These are phyloP conservation scores for Poicephalus meyeri DNA, from an alignment of 2,113 vertebrate species.

Conservation along the genomic window DNA sequence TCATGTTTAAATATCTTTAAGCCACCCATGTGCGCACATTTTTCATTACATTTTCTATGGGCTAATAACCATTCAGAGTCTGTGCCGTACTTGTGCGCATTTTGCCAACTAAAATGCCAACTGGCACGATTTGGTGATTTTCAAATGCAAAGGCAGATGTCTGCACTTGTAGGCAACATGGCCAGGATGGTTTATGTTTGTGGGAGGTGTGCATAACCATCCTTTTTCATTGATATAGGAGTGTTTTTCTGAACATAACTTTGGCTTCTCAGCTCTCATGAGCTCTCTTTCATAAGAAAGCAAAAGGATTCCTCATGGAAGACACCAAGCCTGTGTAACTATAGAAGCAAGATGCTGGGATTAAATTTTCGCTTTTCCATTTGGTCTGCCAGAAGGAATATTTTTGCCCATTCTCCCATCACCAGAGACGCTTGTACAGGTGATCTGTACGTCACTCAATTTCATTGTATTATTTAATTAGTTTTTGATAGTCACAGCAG, in stretches of 20 bases:
- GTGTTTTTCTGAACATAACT: neutral
- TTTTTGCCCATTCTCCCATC: neutral
- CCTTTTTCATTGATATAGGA: neutral
- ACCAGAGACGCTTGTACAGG: neutral
- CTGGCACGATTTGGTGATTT: slow-evolving; percentile 2
- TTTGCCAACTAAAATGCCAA: slow-evolving; percentile 18
- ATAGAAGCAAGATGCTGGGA: neutral
- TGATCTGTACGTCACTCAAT: neutral
- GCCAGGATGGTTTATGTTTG: neutral
- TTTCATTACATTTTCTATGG: slow-evolving; percentile 9
- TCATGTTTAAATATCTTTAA: slow-evolving; percentile 7
- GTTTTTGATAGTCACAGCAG: neutral
- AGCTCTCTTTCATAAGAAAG: neutral
- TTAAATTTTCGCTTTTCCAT: neutral
- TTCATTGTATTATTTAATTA: neutral
- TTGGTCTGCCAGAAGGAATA: neutral
- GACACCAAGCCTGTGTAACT: neutral
- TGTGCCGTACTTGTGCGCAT: neutral
- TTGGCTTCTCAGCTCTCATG: neutral
- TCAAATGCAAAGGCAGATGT: slow-evolving; percentile 22
- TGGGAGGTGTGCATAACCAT: neutral
- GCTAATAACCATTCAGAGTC: neutral
- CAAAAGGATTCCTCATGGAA: neutral
- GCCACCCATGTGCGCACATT: neutral
- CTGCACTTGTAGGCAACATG: neutral